Base-by-base conservation (phyloP, 2,113 vertebrate species). In the Catagonus wagneri region DNA sequence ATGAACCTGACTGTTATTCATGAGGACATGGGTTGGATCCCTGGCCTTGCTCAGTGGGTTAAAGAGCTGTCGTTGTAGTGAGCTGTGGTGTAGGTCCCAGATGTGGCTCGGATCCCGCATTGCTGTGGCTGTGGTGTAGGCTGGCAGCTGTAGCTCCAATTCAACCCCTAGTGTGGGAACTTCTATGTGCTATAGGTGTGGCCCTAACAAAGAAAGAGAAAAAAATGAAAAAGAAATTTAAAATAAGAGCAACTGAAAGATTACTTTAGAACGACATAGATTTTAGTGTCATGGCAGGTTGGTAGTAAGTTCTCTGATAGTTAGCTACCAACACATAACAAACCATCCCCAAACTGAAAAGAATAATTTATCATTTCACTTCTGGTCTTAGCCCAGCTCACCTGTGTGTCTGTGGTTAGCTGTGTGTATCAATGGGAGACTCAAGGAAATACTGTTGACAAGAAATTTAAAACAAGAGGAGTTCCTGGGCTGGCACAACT, bases 401-500 rank as follows among this genome's bases (percentile, higher is more conserved):
- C 12, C 72, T 1, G 1, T 27, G 13, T 15, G 14, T 34, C 15
- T 20, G 3, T 9, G 13, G 14, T 54, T 78, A 7, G 10, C 16
- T 79, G 4, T 50, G 20, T 6, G 7, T 88, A 44, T 61, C 2
- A 11, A 50, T 36, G 39, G 54, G 17, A 81, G 4, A 65, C n/a
- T 85, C 29, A 84, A 71, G 32, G 44, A 94, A 90, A 85, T 36
- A 75, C 14, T n/a, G 90, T 91, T 32, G 22, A 71, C 32, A 78
- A 32, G 85, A 75, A 84, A 85, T 80, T 75, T 17, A 61, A 65
- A 69, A 75, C 11, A 68, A 60, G 44, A 44, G 44, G 44, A 44
- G 44, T 44, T 44, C 44, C 44, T 44, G 44, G 44, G 44, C 5
- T 44, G 44, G 44, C 44, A 44, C 25, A 61, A 1, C 17, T 74